These are phyloP conservation scores for Elysia chlorotica DNA, from an alignment of 1,140 invertebrate species.

Conservation along the genomic window DNA sequence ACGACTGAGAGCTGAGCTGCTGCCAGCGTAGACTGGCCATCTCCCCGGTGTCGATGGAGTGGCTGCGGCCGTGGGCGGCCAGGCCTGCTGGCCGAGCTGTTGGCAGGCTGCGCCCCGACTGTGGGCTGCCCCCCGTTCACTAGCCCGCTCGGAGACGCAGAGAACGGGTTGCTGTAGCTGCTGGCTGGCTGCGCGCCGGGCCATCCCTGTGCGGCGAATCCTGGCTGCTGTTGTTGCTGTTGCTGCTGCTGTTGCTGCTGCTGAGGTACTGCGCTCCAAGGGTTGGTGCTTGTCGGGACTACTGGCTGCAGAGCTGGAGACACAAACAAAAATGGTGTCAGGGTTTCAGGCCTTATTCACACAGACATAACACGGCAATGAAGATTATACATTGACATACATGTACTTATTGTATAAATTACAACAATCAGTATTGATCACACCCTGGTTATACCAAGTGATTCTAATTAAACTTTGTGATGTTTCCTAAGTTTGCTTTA, in stretches of 20 bases:
- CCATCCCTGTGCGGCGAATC: too few species aligned
- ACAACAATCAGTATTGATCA: too few species aligned
- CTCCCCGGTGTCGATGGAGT: slow-evolving; percentile 66
- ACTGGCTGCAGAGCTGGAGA: slow-evolving; percentile 13
- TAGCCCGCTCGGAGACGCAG: background rate
- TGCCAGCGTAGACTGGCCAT: slow-evolving; percentile 28
- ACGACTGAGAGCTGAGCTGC: slow-evolving; percentile 14
- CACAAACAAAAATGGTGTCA: too few species aligned
- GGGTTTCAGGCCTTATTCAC: too few species aligned
- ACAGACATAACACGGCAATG: too few species aligned
- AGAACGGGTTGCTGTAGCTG: slow-evolving; percentile 18
- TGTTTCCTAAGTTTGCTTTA: too few species aligned
- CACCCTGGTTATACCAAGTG: too few species aligned
- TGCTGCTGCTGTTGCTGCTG: background rate
- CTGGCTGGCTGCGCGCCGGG: too few species aligned
- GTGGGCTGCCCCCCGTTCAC: background rate
- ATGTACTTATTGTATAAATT: too few species aligned
- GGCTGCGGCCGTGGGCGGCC: slow-evolving; percentile 66
- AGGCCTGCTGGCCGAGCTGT: slow-evolving; percentile 19
- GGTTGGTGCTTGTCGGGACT: slow-evolving; percentile 38
- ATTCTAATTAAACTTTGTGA: too few species aligned
- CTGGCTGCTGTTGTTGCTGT: slow-evolving; percentile 70
- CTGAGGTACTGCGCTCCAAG: slow-evolving; percentile 33
- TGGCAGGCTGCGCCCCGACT: background rate
- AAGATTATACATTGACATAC: too few species aligned